Conservation (phyloP, 2,888 invertebrate species). For the Lasioglossum calceatum region DNA sequence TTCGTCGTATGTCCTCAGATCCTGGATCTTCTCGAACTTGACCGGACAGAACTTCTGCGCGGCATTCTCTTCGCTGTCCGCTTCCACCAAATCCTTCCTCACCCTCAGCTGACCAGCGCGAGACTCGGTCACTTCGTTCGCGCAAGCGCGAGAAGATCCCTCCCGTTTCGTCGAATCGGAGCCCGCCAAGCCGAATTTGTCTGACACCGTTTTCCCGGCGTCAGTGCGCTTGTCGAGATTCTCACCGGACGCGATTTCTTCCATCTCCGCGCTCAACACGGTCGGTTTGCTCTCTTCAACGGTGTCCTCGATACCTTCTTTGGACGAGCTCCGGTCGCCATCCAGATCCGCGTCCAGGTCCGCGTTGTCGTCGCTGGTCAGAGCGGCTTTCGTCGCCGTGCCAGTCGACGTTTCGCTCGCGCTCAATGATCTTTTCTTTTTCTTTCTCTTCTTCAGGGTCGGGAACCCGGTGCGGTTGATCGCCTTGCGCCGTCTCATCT, state of each 20-base stretch:
- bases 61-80: conserved; percentile 73
- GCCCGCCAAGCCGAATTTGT: neutral
- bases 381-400: conserved; percentile 23
- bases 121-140: conserved; percentile 67
- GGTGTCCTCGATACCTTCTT: conserved; percentile 42
- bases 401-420: conserved; percentile 63
- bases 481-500: conserved; percentile 89
- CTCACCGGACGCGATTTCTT: conserved; percentile 20
- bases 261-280: conserved; percentile 30
- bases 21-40: conserved; percentile 80
- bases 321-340: conserved; percentile 12
- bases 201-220: neutral
- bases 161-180: conserved; percentile 15
- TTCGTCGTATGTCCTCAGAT: conserved; percentile 81
- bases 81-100: conserved; percentile 80
- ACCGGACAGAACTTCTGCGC: conserved; percentile 79
- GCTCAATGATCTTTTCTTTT: conserved; percentile 88
- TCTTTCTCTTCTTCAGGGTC: conserved; percentile 92
- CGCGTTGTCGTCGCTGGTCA: neutral
- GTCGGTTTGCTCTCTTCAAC: conserved; percentile 54
- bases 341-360: conserved; percentile 14
- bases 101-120: conserved; percentile 77
- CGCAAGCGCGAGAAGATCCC: conserved; percentile 62
- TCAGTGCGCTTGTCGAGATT: neutral
- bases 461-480: conserved; percentile 96